phyloP scores from a whole-genome alignment of 2,888 invertebrate species.

The Blera fallax region DNA sequence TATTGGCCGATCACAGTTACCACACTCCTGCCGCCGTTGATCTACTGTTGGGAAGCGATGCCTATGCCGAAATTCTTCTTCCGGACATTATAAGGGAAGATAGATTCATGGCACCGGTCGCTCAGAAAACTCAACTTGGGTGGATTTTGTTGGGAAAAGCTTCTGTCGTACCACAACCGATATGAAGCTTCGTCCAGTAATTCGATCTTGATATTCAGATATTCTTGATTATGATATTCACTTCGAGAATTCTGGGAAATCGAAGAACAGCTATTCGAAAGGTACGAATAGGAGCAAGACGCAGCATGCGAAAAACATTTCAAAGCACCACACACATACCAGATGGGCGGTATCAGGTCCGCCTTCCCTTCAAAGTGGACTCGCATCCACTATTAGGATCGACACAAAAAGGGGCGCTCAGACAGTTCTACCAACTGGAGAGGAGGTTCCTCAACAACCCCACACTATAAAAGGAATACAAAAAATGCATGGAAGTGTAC shows the following conservation, averaged over 20 bases:
- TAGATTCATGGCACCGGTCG: neutral
- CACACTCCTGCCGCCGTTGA: neutral
- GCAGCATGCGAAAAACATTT: no score
- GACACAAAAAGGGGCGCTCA: neutral
- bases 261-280: no score
- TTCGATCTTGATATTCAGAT: neutral
- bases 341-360: neutral
- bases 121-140: slow-evolving; percentile 45
- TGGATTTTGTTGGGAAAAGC: neutral
- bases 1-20: neutral
- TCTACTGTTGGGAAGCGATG: neutral
- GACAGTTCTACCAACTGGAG: no score
- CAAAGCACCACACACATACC: neutral
- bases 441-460: no score
- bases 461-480: neutral
- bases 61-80: neutral
- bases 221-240: no score
- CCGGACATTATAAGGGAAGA: neutral
- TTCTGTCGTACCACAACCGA: neutral
- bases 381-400: slow-evolving; percentile 37
- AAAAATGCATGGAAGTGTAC: neutral
- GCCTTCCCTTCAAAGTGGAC: neutral
- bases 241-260: no score
- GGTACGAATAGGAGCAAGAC: no score
- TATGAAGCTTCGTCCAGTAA: neutral